Evolutionary conservation across 92 coral and sea anemone genomes (phyloP).

Genomic region (Actinostola sp.): DNA sequence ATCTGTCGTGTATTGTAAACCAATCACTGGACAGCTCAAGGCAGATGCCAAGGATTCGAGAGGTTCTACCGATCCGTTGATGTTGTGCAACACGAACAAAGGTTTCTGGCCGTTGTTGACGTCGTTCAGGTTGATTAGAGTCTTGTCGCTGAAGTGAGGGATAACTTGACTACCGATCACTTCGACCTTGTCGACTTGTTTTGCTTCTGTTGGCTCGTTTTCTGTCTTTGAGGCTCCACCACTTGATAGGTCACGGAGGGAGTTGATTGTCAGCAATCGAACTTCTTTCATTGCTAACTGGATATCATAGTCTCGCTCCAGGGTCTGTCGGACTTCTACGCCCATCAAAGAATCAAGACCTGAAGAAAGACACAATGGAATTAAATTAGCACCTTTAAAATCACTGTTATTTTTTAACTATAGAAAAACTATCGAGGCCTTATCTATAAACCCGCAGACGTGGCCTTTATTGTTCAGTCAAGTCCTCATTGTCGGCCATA

Average conservation of each 20-base stretch:
- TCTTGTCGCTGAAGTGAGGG: constrained; percentile 34
- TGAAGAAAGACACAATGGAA: too few relatives aligned
- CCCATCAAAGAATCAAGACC: constrained; percentile 89
- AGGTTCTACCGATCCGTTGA: constrained; percentile 77
- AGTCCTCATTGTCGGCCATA: too few relatives aligned
- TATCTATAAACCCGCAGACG: too few relatives aligned
- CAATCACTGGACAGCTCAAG: constrained; percentile 70
- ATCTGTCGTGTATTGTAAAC: constrained; percentile 63
- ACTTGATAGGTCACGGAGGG: constrained; percentile 68
- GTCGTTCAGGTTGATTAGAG: constrained; percentile 60
- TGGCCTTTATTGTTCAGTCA: too few relatives aligned
- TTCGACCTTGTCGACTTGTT: constrained; percentile 2
- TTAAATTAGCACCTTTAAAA: too few relatives aligned
- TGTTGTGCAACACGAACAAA: constrained; percentile 73
- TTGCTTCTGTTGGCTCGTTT: constrained; percentile 22
- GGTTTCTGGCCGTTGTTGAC: constrained; percentile 68
- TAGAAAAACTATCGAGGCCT: too few relatives aligned
- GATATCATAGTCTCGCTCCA: constrained; percentile 84
- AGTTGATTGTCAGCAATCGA: constrained; percentile 73
- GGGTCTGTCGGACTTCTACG: constrained; percentile 79
- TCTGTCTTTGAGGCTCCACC: constrained; percentile 28
- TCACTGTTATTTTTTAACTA: too few relatives aligned
- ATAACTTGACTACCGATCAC: not conserved
- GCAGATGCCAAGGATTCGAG: constrained; percentile 61
- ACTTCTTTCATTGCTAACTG: constrained; percentile 82